Conservation (phyloP, 1,140 invertebrate genomes). For the Adoxophyes honmai region DNA sequence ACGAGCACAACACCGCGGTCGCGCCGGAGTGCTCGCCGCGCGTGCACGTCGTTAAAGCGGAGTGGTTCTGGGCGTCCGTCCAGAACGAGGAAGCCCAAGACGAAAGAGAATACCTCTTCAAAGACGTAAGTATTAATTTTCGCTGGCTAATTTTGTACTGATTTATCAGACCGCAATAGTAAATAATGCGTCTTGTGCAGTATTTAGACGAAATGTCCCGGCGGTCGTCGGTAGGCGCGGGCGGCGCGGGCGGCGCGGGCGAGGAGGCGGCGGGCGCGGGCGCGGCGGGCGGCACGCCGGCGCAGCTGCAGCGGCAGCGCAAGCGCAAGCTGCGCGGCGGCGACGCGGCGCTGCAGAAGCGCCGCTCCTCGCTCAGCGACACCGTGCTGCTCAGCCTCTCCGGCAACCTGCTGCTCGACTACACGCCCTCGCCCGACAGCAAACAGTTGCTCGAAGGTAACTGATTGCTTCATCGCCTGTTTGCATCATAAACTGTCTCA, state of each 20-base stretch:
- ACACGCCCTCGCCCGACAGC: constrained; percentile 87
- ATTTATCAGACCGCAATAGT: too few relatives aligned
- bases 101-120: constrained; percentile 92
- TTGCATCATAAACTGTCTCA: neutral
- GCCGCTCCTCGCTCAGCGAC: constrained; percentile 90
- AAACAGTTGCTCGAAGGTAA: constrained; percentile 80
- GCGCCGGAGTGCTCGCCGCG: constrained; percentile 80
- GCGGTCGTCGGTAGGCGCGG: constrained; percentile 75
- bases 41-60: constrained; percentile 89
- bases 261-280: constrained; percentile 12
- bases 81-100: constrained; percentile 95
- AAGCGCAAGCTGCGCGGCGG: constrained; percentile 86
- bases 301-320: constrained; percentile 74
- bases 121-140: constrained; percentile 81
- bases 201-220: constrained; percentile 81
- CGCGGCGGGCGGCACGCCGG: constrained; percentile 40
- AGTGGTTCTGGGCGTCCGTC: constrained; percentile 99
- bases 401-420: constrained; percentile 92
- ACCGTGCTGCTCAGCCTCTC: constrained; percentile 89
- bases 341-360: constrained; percentile 81
- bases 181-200: constrained; percentile 48
- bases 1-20: constrained; percentile 84
- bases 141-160: too few relatives aligned
- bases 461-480: constrained; percentile 19
- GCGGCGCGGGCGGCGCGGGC: constrained; percentile 24